These are phyloP conservation scores for Sigmodon hispidus DNA, from an alignment of 2,113 vertebrate species.

Conservation along the genomic window DNA sequence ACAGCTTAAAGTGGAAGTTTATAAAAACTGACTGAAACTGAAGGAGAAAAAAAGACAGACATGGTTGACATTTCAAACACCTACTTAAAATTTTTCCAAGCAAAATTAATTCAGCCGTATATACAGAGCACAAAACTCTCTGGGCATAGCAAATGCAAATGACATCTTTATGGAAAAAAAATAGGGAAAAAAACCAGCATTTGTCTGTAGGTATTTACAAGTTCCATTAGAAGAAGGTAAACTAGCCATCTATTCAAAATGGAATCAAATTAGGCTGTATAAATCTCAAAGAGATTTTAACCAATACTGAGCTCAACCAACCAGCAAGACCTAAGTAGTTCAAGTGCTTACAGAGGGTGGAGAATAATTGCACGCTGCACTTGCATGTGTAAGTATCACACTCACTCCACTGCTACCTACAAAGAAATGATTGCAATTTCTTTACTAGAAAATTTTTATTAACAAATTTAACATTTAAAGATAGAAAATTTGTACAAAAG, in stretches of 20 bases:
- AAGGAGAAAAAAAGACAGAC: background rate
- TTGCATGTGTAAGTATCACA: background rate
- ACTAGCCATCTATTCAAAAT: background rate
- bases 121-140: background rate
- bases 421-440: background rate
- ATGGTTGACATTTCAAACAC: constrained; percentile 40
- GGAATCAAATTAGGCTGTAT: background rate
- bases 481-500: background rate
- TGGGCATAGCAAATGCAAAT: background rate
- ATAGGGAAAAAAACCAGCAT: background rate
- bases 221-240: background rate
- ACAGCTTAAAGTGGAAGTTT: constrained; percentile 49
- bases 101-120: constrained; percentile 45
- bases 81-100: constrained; percentile 35
- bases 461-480: background rate
- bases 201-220: background rate
- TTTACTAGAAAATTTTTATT: background rate
- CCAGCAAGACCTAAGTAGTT: background rate
- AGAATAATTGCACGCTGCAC: background rate
- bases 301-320: background rate
- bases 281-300: constrained; percentile 39
- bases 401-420: background rate
- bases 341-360: background rate
- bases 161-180: background rate
- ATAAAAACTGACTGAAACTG: constrained; percentile 29